Percentiles rank a stretch among this genome's conserved stretches.
These are phyloP conservation scores for Slavum lentiscoides DNA, from an alignment of 2,888 invertebrate species.

Conservation along the genomic window DNA sequence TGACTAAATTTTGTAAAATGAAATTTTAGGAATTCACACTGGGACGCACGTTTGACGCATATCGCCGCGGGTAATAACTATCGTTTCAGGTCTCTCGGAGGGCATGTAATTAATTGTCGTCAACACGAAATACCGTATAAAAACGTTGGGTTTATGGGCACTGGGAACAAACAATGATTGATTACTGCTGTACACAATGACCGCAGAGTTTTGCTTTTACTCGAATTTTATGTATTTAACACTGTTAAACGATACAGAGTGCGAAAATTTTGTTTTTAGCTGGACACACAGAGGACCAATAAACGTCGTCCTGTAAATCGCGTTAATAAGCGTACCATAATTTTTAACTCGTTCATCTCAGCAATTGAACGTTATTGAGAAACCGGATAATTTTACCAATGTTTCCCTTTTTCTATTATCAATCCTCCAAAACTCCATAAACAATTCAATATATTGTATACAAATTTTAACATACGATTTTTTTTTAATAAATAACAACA, in stretches of 20 bases:
- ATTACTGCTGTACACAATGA: not conserved
- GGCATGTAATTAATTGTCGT: not conserved
- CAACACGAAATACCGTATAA: conserved; percentile 1
- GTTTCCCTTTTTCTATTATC: too few relatives aligned
- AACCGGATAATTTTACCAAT: too few relatives aligned
- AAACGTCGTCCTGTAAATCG: too few relatives aligned
- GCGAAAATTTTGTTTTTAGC: not conserved
- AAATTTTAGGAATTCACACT: not conserved
- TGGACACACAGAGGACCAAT: too few relatives aligned
- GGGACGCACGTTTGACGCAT: not conserved
- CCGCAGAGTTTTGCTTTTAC: not conserved
- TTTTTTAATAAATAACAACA: too few relatives aligned
- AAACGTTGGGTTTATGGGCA: not conserved
- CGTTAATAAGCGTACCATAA: too few relatives aligned
- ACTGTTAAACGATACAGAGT: not conserved
- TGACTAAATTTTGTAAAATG: not conserved
- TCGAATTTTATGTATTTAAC: not conserved
- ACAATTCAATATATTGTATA: too few relatives aligned
- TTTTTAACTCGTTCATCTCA: too few relatives aligned
- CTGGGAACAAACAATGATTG: conserved; percentile 8
- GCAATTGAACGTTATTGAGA: too few relatives aligned
- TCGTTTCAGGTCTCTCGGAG: not conserved
- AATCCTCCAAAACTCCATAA: too few relatives aligned
- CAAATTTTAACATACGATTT: too few relatives aligned
- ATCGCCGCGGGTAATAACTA: not conserved